Evolutionary conservation across 2,797 vertebrate species (phyloP), one percentile per base, ranked within the genome.

Genomic region (Lates japonicus): DNA sequence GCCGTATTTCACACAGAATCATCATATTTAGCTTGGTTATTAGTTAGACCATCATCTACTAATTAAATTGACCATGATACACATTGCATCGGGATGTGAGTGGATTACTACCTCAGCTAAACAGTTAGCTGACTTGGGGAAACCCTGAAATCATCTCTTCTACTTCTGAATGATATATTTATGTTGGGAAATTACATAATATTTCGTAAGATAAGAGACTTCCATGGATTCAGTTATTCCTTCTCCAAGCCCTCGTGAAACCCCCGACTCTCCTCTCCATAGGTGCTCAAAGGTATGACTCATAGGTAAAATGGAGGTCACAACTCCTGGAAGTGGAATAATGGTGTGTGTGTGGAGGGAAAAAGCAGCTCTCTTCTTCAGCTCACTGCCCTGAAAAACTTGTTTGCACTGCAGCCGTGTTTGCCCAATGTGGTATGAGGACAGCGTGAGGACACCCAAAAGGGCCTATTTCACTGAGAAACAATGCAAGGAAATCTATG

Each of bases 301-400:
- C 92, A 90, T 71, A 84, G 91, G 92, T 94, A 92, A 95, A 88
- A 84, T 81, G 61, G 90, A 94, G 92, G 92, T 93, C 87, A 94
- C 44, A 51, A 76, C 80, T 87, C 59, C 69, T 78, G 46, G 67
- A 85, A 72, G 75, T 79, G 52, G 29, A 81, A 60, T 65, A 79
- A 62, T 60, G 4, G 58, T n/a, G n/a, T 49, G 65, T 42, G 74
- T 19, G 46, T 33, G 17, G 10, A 16, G 22, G 57, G 41, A 10
- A 7, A 49, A 44, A 35, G n/a, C 7, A 20, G 65, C 41, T 62
- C 68, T 81, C 66, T 46, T 85, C 82, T 83, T 84, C 61, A 74
- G 44, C 66, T 87, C 63, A 29, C 60, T 67, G 70, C 68, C 61
- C 80, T 74, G 70, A 57, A 69, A 74, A 86, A 90, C 76, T 72